A percentile compares a stretch with the other conserved stretches of the same genome.
phyloP scores from a whole-genome alignment of 2,797 vertebrate genomes.

The Hippopotamyrus pictus region DNA sequence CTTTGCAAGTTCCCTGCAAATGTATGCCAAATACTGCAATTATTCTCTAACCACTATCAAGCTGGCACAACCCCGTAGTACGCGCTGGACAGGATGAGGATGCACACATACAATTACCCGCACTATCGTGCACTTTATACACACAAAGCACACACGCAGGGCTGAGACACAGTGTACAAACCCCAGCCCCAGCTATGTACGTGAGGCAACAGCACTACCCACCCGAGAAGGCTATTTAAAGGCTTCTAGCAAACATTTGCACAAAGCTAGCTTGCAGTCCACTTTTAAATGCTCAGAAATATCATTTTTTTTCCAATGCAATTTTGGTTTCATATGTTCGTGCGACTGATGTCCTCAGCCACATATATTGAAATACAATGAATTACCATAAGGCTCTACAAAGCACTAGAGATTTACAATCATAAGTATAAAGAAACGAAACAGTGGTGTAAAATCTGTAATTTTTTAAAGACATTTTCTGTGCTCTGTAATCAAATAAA shows the following conservation, averaged over 20 bases:
- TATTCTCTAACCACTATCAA: background rate
- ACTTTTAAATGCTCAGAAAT: background rate
- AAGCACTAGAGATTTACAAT: background rate
- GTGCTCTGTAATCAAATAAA: background rate
- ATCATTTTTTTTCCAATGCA: background rate
- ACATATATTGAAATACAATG: background rate
- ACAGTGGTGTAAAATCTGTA: background rate
- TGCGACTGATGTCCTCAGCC: background rate
- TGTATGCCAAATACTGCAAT: background rate
- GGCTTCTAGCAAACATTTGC: background rate
- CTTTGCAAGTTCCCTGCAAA: background rate
- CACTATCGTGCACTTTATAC: background rate
- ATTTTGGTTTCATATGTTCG: background rate
- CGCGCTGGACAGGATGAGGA: background rate
- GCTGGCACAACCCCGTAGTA: background rate
- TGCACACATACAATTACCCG: background rate
- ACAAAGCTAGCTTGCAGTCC: background rate
- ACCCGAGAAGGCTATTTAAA: background rate
- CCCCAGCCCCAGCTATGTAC: background rate
- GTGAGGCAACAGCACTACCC: background rate
- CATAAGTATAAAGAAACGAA: background rate
- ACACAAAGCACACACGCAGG: background rate
- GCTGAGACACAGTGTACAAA: background rate
- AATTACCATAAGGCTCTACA: background rate
- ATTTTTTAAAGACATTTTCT: background rate